Evolutionary conservation across 2,888 invertebrate species (phyloP).

Genomic region (Uropetala carovei): DNA sequence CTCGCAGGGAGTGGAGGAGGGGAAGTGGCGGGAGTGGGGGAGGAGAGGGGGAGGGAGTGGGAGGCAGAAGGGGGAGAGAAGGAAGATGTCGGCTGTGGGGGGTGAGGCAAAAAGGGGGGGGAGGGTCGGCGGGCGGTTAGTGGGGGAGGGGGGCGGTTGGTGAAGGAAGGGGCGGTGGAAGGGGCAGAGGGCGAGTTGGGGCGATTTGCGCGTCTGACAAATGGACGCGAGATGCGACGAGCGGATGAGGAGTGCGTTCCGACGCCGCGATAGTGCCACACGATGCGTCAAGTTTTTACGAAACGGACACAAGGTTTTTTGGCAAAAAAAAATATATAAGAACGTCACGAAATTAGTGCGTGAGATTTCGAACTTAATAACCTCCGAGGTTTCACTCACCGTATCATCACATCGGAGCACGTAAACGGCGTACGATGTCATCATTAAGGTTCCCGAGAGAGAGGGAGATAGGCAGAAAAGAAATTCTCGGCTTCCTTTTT

Average conservation of each 20-base stretch:
- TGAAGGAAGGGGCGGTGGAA: too few species aligned
- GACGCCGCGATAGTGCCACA: not conserved
- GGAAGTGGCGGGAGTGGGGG: not conserved
- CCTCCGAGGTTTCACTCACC: slow-evolving; percentile 14
- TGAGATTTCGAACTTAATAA: slow-evolving; percentile 43
- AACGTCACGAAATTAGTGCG: slow-evolving; percentile 27
- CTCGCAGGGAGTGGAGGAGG: not conserved
- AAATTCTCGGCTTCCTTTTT: not conserved
- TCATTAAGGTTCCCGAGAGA: slow-evolving; percentile 12
- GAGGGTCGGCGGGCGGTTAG: too few species aligned
- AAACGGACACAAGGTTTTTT: not conserved
- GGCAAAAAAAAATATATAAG: not conserved
- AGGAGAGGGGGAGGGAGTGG: not conserved
- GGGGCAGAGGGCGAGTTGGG: too few species aligned
- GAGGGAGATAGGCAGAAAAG: not conserved
- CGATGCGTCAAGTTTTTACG: not conserved
- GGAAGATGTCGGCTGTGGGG: not conserved
- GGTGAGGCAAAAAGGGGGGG: too few species aligned
- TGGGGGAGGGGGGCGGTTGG: too few species aligned
- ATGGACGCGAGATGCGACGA: too few species aligned
- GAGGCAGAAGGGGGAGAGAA: not conserved
- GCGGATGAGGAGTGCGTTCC: not conserved
- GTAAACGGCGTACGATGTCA: slow-evolving; percentile 39
- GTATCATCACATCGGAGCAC: slow-evolving; percentile 40
- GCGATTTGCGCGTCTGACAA: too few species aligned